Evolutionary conservation across 2,797 vertebrate genomes (phyloP), one percentile per base, ranked within the genome.

Genomic region (Alfaro cultratus): DNA sequence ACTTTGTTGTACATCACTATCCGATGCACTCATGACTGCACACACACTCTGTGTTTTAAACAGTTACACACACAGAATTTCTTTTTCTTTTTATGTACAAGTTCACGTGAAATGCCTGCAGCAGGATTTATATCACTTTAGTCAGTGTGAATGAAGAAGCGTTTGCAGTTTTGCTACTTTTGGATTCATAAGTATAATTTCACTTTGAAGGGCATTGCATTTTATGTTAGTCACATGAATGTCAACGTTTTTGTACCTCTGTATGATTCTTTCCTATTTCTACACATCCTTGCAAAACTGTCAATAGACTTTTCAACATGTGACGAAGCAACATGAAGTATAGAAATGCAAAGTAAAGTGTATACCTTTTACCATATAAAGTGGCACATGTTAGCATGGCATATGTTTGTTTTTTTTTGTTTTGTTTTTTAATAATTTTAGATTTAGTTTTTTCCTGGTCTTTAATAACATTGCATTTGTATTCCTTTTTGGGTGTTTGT

Each of bases 31-130:
- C 79, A 79, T 67, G 76, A 36, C 15, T 57, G 70, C 39, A 47
- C 77, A 26, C 74, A 29, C 74, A 77, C 78, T 31, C 45, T 12
- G n/a, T 12, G n/a, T 75, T 60, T 18, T 74, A 72, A 45, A 23
- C 72, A 75, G 49, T 49, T 31, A 47, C 41, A 75, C 47, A 67
- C n/a, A 49, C n/a, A 15, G n/a, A 1, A 16, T 55, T 23, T 53
- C 74, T 79, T 53, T 34, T 60, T 45, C 75, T 57, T 74, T 49
- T 71, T 55, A 62, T 76, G 68, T 79, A 82, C 79, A 84, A 83
- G 75, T 82, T 85, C 57, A 80, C 72, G 68, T 57, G 82, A 87
- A 87, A 87, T 26, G 73, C 83, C 74, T 80, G 29, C 29, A 4
- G 80, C 74, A 76, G 77, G 81, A 84, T 74, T n/a, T 80, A 51